These are phyloP conservation scores for Sebastes matsubarae DNA, from an alignment of 2,797 vertebrate genomes.

Conservation along the genomic window DNA sequence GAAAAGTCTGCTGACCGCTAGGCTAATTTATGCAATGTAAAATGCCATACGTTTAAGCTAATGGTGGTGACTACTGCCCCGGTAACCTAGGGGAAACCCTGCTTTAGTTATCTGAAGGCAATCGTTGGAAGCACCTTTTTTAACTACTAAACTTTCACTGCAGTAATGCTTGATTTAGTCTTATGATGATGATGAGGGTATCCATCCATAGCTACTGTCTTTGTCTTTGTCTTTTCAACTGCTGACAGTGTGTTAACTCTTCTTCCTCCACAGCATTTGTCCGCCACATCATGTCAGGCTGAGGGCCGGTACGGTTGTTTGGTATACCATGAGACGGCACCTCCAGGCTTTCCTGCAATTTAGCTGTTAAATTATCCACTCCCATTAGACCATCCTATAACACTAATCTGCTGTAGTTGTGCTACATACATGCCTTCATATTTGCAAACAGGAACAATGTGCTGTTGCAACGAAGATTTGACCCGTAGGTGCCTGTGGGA, in stretches of 20 bases:
- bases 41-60: no score
- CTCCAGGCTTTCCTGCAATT: conserved; percentile 72
- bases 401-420: conserved; percentile 31
- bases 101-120: neutral
- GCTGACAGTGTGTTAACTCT: conserved; percentile 72
- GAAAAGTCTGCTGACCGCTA: no score
- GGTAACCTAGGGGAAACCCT: no score
- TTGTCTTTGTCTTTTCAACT: neutral
- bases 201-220: neutral
- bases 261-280: conserved; percentile 94
- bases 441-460: conserved; percentile 7
- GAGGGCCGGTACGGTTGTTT: conserved; percentile 83
- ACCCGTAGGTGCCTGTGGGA: conserved; percentile 39
- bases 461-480: conserved; percentile 23
- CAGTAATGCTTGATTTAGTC: neutral
- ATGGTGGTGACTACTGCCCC: no score
- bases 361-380: conserved; percentile 30
- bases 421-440: neutral
- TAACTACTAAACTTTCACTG: neutral
- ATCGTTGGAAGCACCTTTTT: neutral
- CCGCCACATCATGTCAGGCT: conserved; percentile 95
- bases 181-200: neutral
- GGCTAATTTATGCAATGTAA: no score
- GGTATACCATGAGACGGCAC: conserved; percentile 75
- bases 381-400: conserved; percentile 14